Conservation (phyloP, 2,888 invertebrate species). For the Tridacna crocea region DNA sequence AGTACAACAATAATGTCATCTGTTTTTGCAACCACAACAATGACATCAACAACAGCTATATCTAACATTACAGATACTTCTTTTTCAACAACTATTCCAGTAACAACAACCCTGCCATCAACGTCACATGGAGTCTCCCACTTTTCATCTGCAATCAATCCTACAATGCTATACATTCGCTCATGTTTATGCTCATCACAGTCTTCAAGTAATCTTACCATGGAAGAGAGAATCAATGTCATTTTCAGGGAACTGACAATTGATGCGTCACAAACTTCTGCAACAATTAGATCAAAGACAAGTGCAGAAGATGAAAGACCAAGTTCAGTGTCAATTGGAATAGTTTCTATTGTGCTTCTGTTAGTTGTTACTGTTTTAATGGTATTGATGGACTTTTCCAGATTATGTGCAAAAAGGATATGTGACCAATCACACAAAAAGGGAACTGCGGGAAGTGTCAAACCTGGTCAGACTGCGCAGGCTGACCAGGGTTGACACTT, state of each 20-base stretch:
- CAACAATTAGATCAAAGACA: slow-evolving; percentile 1
- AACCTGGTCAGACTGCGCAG: too few relatives aligned
- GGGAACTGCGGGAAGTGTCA: too few relatives aligned
- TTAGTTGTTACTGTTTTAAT: background rate
- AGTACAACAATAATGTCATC: background rate
- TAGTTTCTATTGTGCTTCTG: background rate
- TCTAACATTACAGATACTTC: background rate
- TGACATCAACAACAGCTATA: background rate
- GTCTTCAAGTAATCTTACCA: background rate
- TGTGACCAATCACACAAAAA: too few relatives aligned
- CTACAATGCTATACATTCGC: background rate
- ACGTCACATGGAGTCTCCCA: too few relatives aligned
- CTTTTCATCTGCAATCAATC: too few relatives aligned
- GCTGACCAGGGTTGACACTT: too few relatives aligned
- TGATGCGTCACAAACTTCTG: background rate
- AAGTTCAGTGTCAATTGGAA: slow-evolving; percentile 5
- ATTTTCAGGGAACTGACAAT: background rate
- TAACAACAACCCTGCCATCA: background rate
- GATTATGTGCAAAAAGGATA: background rate
- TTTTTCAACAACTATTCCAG: background rate
- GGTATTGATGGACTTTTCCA: background rate
- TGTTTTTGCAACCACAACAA: background rate
- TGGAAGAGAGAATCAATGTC: background rate
- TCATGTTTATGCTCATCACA: slow-evolving; percentile 1
- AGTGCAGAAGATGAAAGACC: slow-evolving; percentile 2